Base-by-base conservation (phyloP, 2,113 vertebrate species). In the Jaculus jaculus region DNA sequence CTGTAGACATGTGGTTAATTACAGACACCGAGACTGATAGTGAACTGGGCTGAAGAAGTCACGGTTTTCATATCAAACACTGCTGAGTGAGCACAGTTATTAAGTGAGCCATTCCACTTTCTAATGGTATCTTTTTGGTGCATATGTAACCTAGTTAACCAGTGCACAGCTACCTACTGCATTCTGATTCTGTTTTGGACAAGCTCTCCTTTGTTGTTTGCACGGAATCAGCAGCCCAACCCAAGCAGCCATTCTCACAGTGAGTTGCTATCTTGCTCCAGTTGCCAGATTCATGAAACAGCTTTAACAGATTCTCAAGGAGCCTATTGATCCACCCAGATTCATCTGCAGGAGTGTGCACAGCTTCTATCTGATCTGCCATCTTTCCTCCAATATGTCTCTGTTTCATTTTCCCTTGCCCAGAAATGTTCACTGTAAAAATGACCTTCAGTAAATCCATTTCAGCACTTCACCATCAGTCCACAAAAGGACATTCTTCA, bases 251-350 rank as follows among this genome's bases (percentile, higher is more conserved):
- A 13, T 88, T 88, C 90, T 80, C 42, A 81, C 16, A 4, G 81
- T 39, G 34, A 30, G 42, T 39, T 88, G 75, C 66, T 61, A 89
- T 86, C 34, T 93, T 94, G 71, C 24, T 83, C 18, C 37, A 51
- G 32, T 75, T 73, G 26, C n/a, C 89, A 95, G 75, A 90, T 34
- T 66, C 23, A 47, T 89, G 69, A 92, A 90, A 77, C 20, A 21
- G 58, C 51, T 92, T 85, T 83, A 74, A 92, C 65, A 72, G 69
- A 90, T 90, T 94, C 93, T 91, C 32, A 74, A 71, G 88, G 84
- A 90, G 39, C 58, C n/a, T 96, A 61, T 96, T 37, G 92, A 96
- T 94, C 69, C n/a, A 32, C 66, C 94, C 42, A 26, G 91, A 82
- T 84, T 93, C 71, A 12, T 93, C 71, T 66, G 54, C 71, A 78